A percentile compares a stretch with the other conserved stretches of the same genome.
Conservation (phyloP, 2,888 invertebrate species). For the Melanargia galathea region DNA sequence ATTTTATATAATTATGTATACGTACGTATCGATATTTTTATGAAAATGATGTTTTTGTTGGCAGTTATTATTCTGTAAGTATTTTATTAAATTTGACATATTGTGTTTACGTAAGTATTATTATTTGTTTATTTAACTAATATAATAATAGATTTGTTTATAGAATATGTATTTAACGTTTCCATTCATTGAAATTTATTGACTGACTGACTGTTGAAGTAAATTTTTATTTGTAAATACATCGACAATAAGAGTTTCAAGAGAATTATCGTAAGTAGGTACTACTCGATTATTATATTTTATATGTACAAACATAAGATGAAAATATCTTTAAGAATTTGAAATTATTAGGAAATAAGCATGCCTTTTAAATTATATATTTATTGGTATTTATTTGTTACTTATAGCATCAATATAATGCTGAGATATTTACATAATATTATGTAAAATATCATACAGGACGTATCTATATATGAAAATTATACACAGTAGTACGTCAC, state of each 20-base stretch:
- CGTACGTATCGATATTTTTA: too few relatives aligned
- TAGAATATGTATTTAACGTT: too few relatives aligned
- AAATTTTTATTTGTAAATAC: neutral
- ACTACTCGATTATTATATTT: neutral
- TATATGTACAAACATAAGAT: neutral
- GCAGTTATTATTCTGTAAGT: too few relatives aligned
- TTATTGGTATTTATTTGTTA: neutral
- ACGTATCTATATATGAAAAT: too few relatives aligned
- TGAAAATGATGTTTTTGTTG: too few relatives aligned
- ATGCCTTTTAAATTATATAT: neutral
- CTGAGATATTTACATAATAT: neutral
- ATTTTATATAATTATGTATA: too few relatives aligned
- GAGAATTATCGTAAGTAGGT: neutral
- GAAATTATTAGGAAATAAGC: slow-evolving; percentile 3
- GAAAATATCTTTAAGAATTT: neutral
- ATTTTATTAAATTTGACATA: too few relatives aligned
- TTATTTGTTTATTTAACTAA: too few relatives aligned
- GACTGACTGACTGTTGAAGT: neutral
- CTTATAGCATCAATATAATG: neutral
- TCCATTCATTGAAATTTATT: too few relatives aligned
- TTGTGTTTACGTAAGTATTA: too few relatives aligned
- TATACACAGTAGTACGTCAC: too few relatives aligned
- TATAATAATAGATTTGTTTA: too few relatives aligned
- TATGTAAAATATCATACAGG: neutral
- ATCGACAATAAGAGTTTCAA: neutral